Percentiles rank a stretch among this genome's conserved stretches.
These are phyloP conservation scores for Drosophila jambulina DNA, from an alignment of 1,140 invertebrate genomes.

Conservation along the genomic window DNA sequence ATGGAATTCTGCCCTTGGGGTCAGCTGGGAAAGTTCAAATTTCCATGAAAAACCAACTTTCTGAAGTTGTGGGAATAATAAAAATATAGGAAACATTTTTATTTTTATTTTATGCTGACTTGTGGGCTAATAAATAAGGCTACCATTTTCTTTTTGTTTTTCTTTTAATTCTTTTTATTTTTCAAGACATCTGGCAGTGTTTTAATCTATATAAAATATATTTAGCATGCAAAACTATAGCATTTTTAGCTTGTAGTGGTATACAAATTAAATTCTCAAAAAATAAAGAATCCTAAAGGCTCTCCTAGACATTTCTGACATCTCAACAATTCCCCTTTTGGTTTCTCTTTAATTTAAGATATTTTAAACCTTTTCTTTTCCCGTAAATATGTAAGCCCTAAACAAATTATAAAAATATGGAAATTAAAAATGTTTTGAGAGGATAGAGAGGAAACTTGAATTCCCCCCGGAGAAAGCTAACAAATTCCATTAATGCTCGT, in stretches of 20 bases:
- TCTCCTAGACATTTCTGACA: not conserved
- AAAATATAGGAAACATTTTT: not conserved
- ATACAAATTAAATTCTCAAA: not conserved
- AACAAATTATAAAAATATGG: slow-evolving; percentile 40
- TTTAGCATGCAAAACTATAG: not conserved
- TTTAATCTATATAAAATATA: not conserved
- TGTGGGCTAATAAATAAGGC: not conserved
- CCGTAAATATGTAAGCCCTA: not conserved
- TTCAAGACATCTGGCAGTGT: not conserved
- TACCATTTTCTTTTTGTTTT: not conserved
- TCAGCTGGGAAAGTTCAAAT: not conserved
- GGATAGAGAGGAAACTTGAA: slow-evolving; percentile 22
- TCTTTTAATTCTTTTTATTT: not conserved
- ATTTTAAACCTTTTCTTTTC: not conserved
- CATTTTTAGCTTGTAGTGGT: not conserved
- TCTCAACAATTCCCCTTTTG: not conserved
- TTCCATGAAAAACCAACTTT: not conserved
- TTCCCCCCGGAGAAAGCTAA: slow-evolving; percentile 29
- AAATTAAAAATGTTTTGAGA: slow-evolving; percentile 31
- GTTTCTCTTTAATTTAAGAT: slow-evolving; percentile 2
- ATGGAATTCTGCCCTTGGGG: not conserved
- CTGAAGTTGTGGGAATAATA: not conserved
- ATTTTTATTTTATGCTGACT: not conserved
- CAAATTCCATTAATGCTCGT: slow-evolving; percentile 49
- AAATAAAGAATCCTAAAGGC: not conserved